Conservation (phyloP, 2,797 vertebrate species). For the Myotis myotis region DNA sequence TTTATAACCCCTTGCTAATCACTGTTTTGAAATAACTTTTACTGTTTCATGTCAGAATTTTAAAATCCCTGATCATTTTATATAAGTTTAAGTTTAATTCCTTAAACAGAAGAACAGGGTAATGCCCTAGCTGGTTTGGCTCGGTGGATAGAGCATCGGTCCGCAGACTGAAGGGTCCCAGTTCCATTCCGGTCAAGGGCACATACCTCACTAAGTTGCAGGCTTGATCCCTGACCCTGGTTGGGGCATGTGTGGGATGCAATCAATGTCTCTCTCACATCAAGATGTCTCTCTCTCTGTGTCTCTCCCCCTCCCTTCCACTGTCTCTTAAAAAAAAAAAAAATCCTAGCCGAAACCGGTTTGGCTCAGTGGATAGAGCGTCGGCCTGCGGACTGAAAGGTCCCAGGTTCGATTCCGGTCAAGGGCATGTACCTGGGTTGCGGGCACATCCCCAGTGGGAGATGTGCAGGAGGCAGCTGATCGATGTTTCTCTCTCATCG, state of each 20-base stretch:
- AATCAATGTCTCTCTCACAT: background rate
- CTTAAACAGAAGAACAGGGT: background rate
- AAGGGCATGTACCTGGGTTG: too few relatives aligned
- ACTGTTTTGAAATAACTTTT: slow-evolving; percentile 25
- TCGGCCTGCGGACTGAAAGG: too few relatives aligned
- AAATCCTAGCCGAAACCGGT: too few relatives aligned
- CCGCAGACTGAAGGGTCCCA: too few relatives aligned
- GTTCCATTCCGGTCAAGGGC: background rate
- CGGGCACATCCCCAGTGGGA: too few relatives aligned
- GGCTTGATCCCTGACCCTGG: background rate
- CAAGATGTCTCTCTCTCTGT: background rate
- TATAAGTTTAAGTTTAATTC: background rate
- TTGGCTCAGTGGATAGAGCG: too few relatives aligned
- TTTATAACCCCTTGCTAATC: background rate
- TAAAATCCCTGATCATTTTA: slow-evolving; percentile 5
- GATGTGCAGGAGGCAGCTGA: too few relatives aligned
- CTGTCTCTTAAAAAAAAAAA: too few relatives aligned
- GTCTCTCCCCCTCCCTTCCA: too few relatives aligned
- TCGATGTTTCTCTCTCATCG: too few relatives aligned
- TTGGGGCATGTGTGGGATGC: background rate
- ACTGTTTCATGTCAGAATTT: background rate
- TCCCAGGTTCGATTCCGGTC: too few relatives aligned
- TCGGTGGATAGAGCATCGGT: background rate
- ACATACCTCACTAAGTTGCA: background rate
- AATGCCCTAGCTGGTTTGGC: background rate